A percentile compares a stretch with the other conserved stretches of the same genome.
These are phyloP conservation scores for Zoanthus solanderi DNA, from an alignment of 92 coral and sea anemone species.

Conservation along the genomic window DNA sequence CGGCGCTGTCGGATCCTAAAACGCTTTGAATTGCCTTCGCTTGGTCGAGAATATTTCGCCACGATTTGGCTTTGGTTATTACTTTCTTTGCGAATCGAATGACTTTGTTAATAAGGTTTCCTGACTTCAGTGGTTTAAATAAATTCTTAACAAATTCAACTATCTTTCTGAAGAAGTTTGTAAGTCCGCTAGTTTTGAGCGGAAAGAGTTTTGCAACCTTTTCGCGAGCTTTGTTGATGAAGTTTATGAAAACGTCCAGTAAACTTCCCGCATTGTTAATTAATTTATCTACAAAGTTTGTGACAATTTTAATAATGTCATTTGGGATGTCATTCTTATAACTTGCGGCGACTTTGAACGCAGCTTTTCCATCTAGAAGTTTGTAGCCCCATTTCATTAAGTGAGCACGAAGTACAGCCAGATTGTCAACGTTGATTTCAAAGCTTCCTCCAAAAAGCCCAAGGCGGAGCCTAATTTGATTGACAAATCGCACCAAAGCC, in stretches of 20 bases:
- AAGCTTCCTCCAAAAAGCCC: slow-evolving; percentile 88
- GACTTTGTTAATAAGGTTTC: slow-evolving; percentile 76
- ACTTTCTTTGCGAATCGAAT: slow-evolving; percentile 77
- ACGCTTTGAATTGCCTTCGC: slow-evolving; percentile 75
- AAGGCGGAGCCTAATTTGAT: slow-evolving; percentile 73
- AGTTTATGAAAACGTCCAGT: slow-evolving; percentile 77
- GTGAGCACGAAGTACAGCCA: slow-evolving; percentile 75
- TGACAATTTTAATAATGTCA: slow-evolving; percentile 86
- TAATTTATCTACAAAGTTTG: slow-evolving; percentile 88
- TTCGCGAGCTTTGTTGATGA: slow-evolving; percentile 71
- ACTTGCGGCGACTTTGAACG: slow-evolving; percentile 90
- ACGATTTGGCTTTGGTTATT: slow-evolving; percentile 65
- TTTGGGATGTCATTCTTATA: slow-evolving; percentile 98
- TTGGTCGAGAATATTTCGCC: slow-evolving; percentile 80
- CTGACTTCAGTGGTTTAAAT: slow-evolving; percentile 78
- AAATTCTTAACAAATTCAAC: slow-evolving; percentile 77
- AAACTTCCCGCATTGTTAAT: slow-evolving; percentile 76
- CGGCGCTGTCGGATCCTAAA: slow-evolving; percentile 75
- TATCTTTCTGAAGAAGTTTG: slow-evolving; percentile 79
- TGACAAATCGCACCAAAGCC: slow-evolving; percentile 70
- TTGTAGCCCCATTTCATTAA: slow-evolving; percentile 77
- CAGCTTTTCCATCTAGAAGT: slow-evolving; percentile 80
- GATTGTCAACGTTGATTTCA: slow-evolving; percentile 81
- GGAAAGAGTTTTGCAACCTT: slow-evolving; percentile 79
- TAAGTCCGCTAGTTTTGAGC: slow-evolving; percentile 67